phyloP scores from a whole-genome alignment of 2,113 vertebrate genomes.

The Pseudonaja textilis region DNA sequence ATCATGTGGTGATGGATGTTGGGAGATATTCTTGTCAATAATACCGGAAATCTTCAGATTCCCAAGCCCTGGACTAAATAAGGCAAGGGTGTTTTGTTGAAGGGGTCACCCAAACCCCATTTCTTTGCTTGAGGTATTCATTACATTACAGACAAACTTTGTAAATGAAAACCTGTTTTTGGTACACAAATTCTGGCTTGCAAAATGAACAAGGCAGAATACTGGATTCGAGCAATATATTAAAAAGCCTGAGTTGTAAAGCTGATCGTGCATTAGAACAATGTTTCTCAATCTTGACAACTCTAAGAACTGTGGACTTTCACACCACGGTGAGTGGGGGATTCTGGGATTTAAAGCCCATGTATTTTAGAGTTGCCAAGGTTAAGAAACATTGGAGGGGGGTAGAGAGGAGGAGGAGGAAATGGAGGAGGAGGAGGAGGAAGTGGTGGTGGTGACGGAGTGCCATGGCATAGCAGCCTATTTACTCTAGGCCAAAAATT shows the following conservation, averaged over 20 bases:
- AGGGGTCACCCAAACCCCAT: not conserved
- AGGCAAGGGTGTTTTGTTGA: not conserved
- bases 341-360: not conserved
- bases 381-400: too few species aligned
- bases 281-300: not conserved
- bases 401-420: not conserved
- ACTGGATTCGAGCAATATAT: not conserved
- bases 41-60: not conserved
- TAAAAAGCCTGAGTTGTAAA: not conserved
- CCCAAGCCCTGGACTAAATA: not conserved
- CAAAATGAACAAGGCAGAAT: not conserved
- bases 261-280: not conserved
- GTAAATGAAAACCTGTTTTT: not conserved
- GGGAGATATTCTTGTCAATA: not conserved
- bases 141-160: not conserved
- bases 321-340: not conserved
- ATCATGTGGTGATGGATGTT: not conserved
- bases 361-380: not conserved
- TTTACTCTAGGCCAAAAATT: not conserved
- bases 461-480: not conserved
- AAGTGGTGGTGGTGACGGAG: not conserved
- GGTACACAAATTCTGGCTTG: not conserved
- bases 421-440: too few species aligned
- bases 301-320: not conserved
- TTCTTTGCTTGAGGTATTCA: not conserved